Base-by-base conservation (phyloP, 2,113 vertebrate species). In the Centropus bengalensis region DNA sequence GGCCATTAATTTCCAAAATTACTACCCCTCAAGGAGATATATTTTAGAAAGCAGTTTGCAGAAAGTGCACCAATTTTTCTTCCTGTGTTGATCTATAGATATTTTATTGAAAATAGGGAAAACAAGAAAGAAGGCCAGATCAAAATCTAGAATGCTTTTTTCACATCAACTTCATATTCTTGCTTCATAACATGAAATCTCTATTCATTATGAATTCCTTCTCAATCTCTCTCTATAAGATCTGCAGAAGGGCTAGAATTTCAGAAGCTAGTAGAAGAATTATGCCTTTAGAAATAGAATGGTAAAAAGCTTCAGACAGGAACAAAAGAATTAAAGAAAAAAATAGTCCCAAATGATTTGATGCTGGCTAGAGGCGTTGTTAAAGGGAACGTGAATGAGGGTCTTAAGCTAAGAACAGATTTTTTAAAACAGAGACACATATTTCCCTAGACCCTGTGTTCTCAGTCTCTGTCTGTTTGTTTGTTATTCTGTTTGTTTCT, bases 401-500 rank as follows among this genome's bases (percentile, higher is more conserved):
- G 12, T 74, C 44, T 81, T 86, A 33, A 71, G 10, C 77, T 90
- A 87, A 83, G 62, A 78, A 82, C 16, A n/a, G 18, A 20, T 26
- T 33, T 86, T 55, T 62, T 5, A 9, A 68, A 82, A 54, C 18
- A 79, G 24, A 64, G 26, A 67, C 2, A 1, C 51, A 2, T 16
- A 40, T 81, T 92, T 91, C 44, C 76, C 32, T 44, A 89, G 64
- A 58, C 13, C 30, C 20, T 9, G 30, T 79, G 40, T 60, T 86
- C 60, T 84, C 36, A 21, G n/a, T 64, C 56, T 92, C 54, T 78
- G 26, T 79, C 40, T 84, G 19, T 68, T 78, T 45, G 59, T 91
- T 94, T 84, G 42, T 86, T 88, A 74, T 62, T 76, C 85, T 78
- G 81, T 84, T 94, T 94, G 52, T 93, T 86, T 91, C 45, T 86